These are phyloP conservation scores for Tylochromis polylepis DNA, from an alignment of 2,113 vertebrate genomes.

Conservation along the genomic window DNA sequence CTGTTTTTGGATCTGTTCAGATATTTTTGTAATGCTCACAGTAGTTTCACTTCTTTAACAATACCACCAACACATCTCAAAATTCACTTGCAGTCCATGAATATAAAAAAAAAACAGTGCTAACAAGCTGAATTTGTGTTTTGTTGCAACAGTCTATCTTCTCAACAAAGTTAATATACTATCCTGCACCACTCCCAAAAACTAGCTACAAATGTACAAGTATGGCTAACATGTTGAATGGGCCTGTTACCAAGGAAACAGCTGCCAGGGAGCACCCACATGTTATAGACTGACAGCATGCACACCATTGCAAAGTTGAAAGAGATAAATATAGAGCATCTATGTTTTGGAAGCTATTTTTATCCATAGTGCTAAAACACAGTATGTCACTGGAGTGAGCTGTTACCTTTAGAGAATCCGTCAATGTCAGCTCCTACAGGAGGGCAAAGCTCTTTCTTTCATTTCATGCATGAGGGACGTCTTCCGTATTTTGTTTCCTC, in stretches of 20 bases:
- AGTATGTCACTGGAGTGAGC: not conserved
- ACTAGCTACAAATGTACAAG: not conserved
- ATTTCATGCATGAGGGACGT: constrained; percentile 57
- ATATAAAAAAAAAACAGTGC: not conserved
- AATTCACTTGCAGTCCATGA: not conserved
- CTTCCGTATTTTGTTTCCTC: constrained; percentile 11
- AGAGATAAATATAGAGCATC: not conserved
- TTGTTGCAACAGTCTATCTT: not conserved
- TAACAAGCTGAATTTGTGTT: not conserved
- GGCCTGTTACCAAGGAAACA: constrained; percentile 23
- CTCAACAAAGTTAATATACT: not conserved
- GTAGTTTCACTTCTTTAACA: not conserved
- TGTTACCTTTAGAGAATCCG: constrained; percentile 4
- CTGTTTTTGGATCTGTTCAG: not conserved
- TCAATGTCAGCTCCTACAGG: constrained; percentile 16
- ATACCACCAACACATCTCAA: not conserved
- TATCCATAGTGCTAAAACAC: not conserved
- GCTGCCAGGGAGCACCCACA: not conserved
- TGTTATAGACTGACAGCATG: not conserved
- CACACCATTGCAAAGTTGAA: not conserved
- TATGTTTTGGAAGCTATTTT: not conserved
- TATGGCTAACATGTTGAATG: not conserved
- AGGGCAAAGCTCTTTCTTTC: constrained; percentile 12
- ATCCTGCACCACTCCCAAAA: not conserved
- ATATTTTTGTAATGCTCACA: not conserved